A percentile compares a stretch with the other conserved stretches of the same genome.
These are phyloP conservation scores for Xestia sexstrigata DNA, from an alignment of 2,888 invertebrate species.

Conservation along the genomic window DNA sequence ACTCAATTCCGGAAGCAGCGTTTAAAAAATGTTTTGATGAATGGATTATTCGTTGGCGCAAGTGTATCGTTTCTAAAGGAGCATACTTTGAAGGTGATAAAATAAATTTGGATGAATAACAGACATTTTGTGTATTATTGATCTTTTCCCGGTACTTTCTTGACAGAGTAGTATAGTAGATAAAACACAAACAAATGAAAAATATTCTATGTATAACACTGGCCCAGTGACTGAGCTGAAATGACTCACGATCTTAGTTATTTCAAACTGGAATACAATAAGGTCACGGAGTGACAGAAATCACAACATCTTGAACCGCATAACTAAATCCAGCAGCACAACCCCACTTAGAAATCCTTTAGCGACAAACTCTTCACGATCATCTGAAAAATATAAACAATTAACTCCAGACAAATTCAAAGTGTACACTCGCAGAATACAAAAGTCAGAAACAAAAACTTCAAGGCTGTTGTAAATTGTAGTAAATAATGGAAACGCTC, in stretches of 20 bases:
- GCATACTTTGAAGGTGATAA: too few relatives aligned
- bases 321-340: background rate
- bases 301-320: background rate
- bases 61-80: too few relatives aligned
- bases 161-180: too few relatives aligned
- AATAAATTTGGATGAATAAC: too few relatives aligned
- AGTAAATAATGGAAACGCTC: slow-evolving; percentile 66
- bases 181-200: too few relatives aligned
- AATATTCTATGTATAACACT: background rate
- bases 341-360: slow-evolving; percentile 18
- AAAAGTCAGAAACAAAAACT: slow-evolving; percentile 64
- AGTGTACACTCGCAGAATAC: slow-evolving; percentile 58
- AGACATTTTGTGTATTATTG: too few relatives aligned
- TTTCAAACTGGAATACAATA: background rate
- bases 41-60: too few relatives aligned
- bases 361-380: slow-evolving; percentile 28
- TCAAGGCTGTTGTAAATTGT: slow-evolving; percentile 63
- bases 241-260: background rate
- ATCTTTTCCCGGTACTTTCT: too few relatives aligned
- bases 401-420: slow-evolving; percentile 56
- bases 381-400: slow-evolving; percentile 47
- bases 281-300: background rate
- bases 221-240: background rate
- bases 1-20: too few relatives aligned
- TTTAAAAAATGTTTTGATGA: too few relatives aligned